phyloP scores from a whole-genome alignment of 2,113 vertebrate genomes.

The Pristiophorus japonicus region DNA sequence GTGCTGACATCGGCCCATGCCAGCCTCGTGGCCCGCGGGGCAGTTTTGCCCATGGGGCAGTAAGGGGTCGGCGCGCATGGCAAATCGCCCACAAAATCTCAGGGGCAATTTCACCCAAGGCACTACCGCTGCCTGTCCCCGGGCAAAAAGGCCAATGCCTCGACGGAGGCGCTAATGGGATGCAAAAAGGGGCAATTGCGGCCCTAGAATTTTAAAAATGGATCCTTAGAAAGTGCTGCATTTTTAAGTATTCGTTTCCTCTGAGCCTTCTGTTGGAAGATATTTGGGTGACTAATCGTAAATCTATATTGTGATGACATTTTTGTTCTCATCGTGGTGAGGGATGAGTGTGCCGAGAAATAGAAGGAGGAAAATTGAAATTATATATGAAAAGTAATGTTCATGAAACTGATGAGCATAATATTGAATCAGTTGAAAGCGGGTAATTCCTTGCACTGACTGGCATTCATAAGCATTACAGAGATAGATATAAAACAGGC shows the following conservation, averaged over 20 bases:
- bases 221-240: neutral
- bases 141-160: no score
- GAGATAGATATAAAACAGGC: neutral
- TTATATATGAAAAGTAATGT: neutral
- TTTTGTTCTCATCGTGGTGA: neutral
- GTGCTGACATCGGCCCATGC: no score
- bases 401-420: neutral
- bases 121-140: no score
- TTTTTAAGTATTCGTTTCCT: neutral
- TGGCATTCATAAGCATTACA: neutral
- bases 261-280: neutral
- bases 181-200: no score
- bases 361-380: neutral
- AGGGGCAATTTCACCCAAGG: no score
- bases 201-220: neutral
- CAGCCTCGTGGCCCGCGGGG: no score
- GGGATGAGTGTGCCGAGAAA: neutral
- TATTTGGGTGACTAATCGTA: neutral
- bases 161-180: no score
- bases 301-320: neutral
- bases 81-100: no score
- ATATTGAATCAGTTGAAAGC: neutral
- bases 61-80: no score
- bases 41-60: no score
- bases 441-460: neutral